Conservation (phyloP, 2,113 vertebrate genomes). For the Eulacestoma nigropectus region DNA sequence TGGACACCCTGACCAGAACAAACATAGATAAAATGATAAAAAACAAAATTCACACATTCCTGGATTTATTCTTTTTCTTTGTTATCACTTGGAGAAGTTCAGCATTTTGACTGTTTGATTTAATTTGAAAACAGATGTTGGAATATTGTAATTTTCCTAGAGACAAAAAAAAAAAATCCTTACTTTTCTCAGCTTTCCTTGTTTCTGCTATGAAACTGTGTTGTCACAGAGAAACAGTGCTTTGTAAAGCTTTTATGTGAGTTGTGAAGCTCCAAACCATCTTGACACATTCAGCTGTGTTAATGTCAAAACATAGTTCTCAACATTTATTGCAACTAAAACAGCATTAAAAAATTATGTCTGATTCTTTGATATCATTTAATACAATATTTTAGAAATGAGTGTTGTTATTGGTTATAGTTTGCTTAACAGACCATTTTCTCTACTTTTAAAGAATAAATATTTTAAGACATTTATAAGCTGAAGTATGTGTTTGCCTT, state of each 20-base stretch:
- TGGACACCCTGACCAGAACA: neutral
- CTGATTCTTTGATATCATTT: neutral
- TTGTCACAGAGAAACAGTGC: neutral
- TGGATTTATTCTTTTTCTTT: neutral
- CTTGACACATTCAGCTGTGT: neutral
- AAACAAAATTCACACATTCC: neutral
- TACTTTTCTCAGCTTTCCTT: slow-evolving; percentile 18
- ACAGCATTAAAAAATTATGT: neutral
- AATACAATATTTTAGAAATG: neutral
- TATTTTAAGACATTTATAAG: neutral
- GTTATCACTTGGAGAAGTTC: neutral
- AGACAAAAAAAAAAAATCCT: neutral
- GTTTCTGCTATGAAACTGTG: neutral
- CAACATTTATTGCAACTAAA: neutral
- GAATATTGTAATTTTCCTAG: slow-evolving; percentile 24
- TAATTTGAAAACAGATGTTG: slow-evolving; percentile 55
- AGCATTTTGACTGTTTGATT: slow-evolving; percentile 11
- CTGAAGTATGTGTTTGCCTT: neutral
- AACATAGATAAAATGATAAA: neutral
- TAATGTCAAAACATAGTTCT: neutral
- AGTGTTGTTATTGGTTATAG: neutral
- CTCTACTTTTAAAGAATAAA: neutral
- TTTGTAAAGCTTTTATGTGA: neutral
- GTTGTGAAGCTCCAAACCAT: neutral
- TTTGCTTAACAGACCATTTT: neutral